Evolutionary conservation across 2,113 vertebrate species (phyloP).

Genomic region (Mohoua ochrocephala): DNA sequence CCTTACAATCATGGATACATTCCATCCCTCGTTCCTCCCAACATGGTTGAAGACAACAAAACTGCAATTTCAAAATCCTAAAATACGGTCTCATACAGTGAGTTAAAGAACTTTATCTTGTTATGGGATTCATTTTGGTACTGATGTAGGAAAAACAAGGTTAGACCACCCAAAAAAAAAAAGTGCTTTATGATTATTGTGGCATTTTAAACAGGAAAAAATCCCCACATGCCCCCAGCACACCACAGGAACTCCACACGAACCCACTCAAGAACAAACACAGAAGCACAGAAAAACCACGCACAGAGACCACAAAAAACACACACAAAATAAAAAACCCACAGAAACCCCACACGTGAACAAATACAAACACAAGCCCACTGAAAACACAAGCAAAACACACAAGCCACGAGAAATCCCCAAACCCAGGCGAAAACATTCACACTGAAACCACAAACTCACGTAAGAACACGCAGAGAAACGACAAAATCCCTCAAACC

Average conservation of each 20-base stretch:
- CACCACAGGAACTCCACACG: neutral
- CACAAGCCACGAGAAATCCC: no score
- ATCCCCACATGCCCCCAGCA: neutral
- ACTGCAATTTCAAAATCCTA: neutral
- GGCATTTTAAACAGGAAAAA: neutral
- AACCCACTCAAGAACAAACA: neutral
- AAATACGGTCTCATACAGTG: neutral
- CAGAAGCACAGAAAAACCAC: neutral
- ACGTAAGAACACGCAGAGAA: neutral
- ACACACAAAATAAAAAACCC: neutral
- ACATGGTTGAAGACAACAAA: fast-evolving
- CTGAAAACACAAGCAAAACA: neutral
- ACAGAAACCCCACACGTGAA: neutral
- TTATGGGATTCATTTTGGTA: neutral
- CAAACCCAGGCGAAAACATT: neutral
- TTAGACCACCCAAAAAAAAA: neutral
- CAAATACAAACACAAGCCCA: neutral
- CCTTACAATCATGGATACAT: neutral
- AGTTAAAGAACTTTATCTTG: neutral
- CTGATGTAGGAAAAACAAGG: neutral
- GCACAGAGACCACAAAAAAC: neutral
- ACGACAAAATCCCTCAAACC: neutral
- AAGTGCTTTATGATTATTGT: neutral
- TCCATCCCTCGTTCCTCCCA: neutral
- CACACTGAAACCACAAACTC: neutral